Percentiles rank a stretch among this genome's conserved stretches.
These are phyloP conservation scores for Acanthosepion pharaonis DNA, from an alignment of 2,888 invertebrate species.

Conservation along the genomic window DNA sequence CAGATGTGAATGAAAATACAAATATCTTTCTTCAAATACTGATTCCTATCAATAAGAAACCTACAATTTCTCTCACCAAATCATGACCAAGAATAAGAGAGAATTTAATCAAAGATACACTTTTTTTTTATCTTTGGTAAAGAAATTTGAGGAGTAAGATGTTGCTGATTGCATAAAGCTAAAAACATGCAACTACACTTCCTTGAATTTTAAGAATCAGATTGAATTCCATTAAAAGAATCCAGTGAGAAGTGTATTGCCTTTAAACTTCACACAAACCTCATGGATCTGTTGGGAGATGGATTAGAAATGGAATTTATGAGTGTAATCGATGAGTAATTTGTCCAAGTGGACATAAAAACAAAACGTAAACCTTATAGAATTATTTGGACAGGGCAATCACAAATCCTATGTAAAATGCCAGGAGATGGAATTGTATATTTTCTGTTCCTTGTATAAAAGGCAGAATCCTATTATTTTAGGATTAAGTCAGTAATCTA, in stretches of 20 bases:
- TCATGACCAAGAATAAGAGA: background rate
- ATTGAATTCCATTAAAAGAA: background rate
- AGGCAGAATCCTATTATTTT: background rate
- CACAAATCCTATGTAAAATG: background rate
- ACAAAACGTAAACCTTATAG: background rate
- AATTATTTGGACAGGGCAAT: background rate
- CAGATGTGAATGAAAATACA: background rate
- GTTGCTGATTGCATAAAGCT: background rate
- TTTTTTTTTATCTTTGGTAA: background rate
- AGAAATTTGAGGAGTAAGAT: background rate
- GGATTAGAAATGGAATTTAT: background rate
- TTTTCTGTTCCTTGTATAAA: background rate
- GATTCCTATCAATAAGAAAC: background rate
- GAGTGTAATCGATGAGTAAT: background rate
- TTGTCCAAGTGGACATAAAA: background rate
- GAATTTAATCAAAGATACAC: background rate
- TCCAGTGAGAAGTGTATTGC: background rate
- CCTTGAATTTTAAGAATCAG: background rate
- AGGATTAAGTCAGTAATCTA: background rate
- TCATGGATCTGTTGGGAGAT: background rate
- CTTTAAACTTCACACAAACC: background rate
- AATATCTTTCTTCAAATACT: background rate
- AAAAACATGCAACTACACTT: background rate
- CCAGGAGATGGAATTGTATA: background rate
- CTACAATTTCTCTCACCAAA: background rate